Percentiles rank a stretch among this genome's conserved stretches.
phyloP scores from a whole-genome alignment of 2,888 invertebrate species.

The Caradrina kadenii region DNA sequence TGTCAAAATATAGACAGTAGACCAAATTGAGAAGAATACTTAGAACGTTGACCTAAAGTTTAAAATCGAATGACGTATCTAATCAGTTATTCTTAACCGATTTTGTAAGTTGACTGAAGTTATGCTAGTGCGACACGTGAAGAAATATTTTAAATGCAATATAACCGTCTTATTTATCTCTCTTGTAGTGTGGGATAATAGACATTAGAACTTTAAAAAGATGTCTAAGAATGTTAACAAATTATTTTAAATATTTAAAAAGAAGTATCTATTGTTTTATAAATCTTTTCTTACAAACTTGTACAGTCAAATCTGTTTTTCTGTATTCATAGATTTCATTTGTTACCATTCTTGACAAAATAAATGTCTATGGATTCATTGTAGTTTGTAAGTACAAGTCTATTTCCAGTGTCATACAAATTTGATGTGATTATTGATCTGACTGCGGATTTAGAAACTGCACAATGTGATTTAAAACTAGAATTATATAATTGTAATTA shows the following conservation, averaged over 20 bases:
- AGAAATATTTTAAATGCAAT: too few species aligned
- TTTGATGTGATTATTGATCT: slow-evolving; percentile 29
- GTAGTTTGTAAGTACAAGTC: slow-evolving; percentile 3
- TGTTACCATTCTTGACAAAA: neutral
- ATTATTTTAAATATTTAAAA: neutral
- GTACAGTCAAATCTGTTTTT: too few species aligned
- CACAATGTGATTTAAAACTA: slow-evolving; percentile 27
- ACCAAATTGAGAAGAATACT: neutral
- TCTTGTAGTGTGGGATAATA: neutral
- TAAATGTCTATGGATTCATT: neutral
- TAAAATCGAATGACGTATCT: neutral
- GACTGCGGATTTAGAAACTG: slow-evolving; percentile 35
- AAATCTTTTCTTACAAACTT: neutral
- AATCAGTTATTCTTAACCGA: neutral
- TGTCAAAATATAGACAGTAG: too few species aligned
- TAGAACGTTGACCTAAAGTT: neutral
- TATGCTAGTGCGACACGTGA: neutral
- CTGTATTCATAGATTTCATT: neutral
- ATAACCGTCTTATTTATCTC: neutral
- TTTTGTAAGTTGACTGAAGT: neutral
- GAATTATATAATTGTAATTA: slow-evolving; percentile 38
- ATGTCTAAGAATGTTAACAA: neutral
- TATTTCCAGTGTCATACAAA: slow-evolving; percentile 9
- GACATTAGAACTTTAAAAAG: slow-evolving; percentile 1
- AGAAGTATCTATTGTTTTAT: too few species aligned